Base-by-base conservation (phyloP, 64 coral and sea anemone genomes). In the Trachythela sp. region DNA sequence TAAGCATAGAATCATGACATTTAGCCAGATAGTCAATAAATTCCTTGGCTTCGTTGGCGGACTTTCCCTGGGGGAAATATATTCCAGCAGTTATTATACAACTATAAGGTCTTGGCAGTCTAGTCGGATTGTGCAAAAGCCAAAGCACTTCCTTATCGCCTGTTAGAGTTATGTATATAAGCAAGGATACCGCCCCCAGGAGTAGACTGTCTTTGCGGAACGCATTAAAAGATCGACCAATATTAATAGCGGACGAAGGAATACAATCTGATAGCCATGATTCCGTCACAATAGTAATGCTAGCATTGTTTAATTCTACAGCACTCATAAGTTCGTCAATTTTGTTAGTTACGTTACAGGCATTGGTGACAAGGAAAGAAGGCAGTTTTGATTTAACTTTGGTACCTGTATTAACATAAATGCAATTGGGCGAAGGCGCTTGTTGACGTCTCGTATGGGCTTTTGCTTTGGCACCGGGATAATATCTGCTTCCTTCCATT, bases 291-390 rank as follows among this genome's bases (percentile, higher is more conserved):
- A 92, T 64, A 40, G 71, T 10, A n/a, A 92, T 80, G 51, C 59
- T 80, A 17, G 70, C 85, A 2, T 92, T 54, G 41, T 87, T 92
- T 5, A 51, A 36, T 56, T 58, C 68, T 77, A 86, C 87, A 37
- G 87, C 84, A 39, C 41, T 40, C 13, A 39, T 48, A 14, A 86
- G 84, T 77, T 91, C 54, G 39, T 91, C 89, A 43, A 92, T 70
- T 43, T 92, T 88, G 56, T 92, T 92, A 31, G 86, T 84, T 60
- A 93, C 30, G 86, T 93, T 54, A 52, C 83, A 93, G 30, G 87
- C 92, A 89, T 86, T 89, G 41, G 91, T 88, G 11, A 92, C 83
- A 43, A 92, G 50, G 48, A 88, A 84, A 38, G 52, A 40, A 14
- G 77, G 80, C 85, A 92, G n/a, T n/a, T n/a, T n/a, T n/a, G n/a